Conservation (phyloP, 2,113 vertebrate genomes). For the Phyllopteryx taeniolatus region DNA sequence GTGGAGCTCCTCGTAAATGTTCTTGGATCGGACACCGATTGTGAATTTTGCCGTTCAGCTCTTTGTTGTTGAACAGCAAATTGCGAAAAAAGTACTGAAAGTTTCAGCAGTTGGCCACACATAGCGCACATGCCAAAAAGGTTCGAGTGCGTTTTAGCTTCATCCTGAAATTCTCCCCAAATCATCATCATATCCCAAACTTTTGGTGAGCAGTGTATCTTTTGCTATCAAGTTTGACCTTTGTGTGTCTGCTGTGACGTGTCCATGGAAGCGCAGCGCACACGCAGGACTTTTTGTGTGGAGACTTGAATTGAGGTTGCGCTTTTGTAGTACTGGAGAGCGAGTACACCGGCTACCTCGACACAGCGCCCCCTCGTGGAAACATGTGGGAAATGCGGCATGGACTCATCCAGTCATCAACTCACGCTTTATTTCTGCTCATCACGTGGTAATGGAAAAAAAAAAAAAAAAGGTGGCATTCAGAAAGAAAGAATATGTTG, state of each 20-base stretch:
- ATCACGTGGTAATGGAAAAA: conserved; percentile 10
- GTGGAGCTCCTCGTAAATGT: too few species aligned
- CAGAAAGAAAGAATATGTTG: conserved; percentile 12
- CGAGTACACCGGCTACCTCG: background rate
- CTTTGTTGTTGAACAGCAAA: too few species aligned
- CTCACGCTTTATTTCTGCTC: conserved; percentile 20
- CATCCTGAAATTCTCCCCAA: background rate
- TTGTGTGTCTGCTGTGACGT: background rate
- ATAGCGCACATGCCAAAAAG: too few species aligned
- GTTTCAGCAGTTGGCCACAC: too few species aligned
- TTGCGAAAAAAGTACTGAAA: too few species aligned
- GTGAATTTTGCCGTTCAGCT: too few species aligned
- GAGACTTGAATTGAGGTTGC: background rate
- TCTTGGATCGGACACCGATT: too few species aligned
- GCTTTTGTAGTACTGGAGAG: background rate
- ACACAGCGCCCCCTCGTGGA: background rate
- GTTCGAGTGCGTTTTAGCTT: background rate
- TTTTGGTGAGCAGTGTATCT: background rate
- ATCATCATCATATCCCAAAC: background rate
- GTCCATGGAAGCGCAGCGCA: background rate
- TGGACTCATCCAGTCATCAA: background rate
- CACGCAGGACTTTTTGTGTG: background rate
- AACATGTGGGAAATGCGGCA: background rate
- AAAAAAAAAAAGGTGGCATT: background rate
- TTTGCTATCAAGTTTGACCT: background rate